Percentiles rank a stretch among this genome's conserved stretches.
phyloP scores from a whole-genome alignment of 2,113 vertebrate species.

The Acanthochromis polyacanthus region DNA sequence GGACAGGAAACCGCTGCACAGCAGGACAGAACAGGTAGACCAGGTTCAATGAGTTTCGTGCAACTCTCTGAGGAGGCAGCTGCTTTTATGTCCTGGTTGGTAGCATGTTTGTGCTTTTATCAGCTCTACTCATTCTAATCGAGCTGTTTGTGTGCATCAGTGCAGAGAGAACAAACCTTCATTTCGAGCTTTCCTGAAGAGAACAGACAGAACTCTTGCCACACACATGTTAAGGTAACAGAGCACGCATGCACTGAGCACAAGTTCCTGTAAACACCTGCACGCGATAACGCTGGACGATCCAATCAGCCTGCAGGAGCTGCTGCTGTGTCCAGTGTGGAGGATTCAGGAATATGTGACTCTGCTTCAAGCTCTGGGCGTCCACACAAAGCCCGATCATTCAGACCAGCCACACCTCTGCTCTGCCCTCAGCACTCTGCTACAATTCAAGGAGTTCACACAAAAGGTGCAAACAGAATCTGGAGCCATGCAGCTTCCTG shows the following conservation, averaged over 20 bases:
- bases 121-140: neutral
- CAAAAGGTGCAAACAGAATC: slow-evolving; percentile 74
- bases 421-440: slow-evolving; percentile 80
- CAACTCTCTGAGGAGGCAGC: no score
- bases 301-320: slow-evolving; percentile 86
- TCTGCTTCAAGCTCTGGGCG: slow-evolving; percentile 85
- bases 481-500: no score
- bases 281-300: neutral
- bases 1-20: no score
- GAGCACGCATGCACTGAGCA: neutral
- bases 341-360: slow-evolving; percentile 88
- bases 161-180: slow-evolving; percentile 85
- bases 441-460: slow-evolving; percentile 81
- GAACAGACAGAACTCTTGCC: slow-evolving; percentile 81
- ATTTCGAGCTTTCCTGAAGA: slow-evolving; percentile 89
- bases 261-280: neutral
- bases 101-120: neutral
- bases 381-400: slow-evolving; percentile 84
- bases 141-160: slow-evolving; percentile 70
- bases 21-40: no score
- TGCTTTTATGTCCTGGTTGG: no score
- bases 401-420: slow-evolving; percentile 82
- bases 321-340: slow-evolving; percentile 86
- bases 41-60: no score
- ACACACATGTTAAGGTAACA: slow-evolving; percentile 89